Evolutionary conservation across 2,888 invertebrate genomes (phyloP).

Genomic region (Hylaea fasciaria): DNA sequence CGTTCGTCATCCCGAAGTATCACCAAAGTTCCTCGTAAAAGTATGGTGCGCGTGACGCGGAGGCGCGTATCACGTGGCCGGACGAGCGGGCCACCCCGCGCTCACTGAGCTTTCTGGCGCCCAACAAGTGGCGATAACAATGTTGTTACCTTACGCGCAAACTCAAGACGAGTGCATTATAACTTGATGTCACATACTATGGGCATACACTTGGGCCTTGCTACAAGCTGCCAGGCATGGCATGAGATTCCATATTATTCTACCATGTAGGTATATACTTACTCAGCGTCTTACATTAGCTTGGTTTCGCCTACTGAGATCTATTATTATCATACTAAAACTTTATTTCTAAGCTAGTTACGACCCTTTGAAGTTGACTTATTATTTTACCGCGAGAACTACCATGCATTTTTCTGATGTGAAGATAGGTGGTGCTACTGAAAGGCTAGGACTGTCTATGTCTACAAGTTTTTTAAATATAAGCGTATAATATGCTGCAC

Average conservation of each 20-base stretch:
- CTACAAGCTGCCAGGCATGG: constrained; percentile 1
- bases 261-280: not conserved
- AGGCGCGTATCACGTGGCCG: constrained; percentile 58
- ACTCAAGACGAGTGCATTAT: constrained; percentile 61
- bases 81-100: constrained; percentile 75
- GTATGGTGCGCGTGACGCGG: constrained; percentile 39
- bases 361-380: too few relatives aligned
- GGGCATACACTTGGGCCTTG: constrained; percentile 34
- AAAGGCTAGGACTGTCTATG: too few relatives aligned
- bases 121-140: constrained; percentile 83
- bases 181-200: constrained; percentile 14
- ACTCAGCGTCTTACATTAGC: too few relatives aligned
- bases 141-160: constrained; percentile 77
- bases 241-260: not conserved
- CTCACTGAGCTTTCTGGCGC: constrained; percentile 78
- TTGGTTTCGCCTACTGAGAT: too few relatives aligned
- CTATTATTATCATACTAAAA: too few relatives aligned
- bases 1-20: constrained; percentile 14
- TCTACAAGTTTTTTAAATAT: too few relatives aligned
- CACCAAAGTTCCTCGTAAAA: constrained; percentile 69
- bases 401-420: too few relatives aligned
- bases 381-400: too few relatives aligned
- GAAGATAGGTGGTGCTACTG: too few relatives aligned
- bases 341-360: too few relatives aligned
- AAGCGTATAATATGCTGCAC: too few relatives aligned